Evolutionary conservation across 2,888 invertebrate species (phyloP), one percentile per base, ranked within the genome.

Genomic region (Pediacus dermestoides): DNA sequence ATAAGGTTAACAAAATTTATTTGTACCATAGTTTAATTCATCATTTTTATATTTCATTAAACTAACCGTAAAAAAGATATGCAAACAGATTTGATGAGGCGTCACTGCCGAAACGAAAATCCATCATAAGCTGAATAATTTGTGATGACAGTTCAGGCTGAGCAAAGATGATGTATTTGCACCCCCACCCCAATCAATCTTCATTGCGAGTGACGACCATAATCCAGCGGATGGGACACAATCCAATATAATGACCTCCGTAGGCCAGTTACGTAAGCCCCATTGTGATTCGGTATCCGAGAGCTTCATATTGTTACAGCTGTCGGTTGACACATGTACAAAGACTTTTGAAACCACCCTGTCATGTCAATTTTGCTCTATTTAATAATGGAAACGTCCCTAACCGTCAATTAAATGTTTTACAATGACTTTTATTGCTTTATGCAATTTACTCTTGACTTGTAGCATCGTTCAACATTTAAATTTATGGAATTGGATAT

Each of bases 101-200:
- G n/a, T n/a, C n/a, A n/a, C n/a, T n/a, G n/a, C n/a, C n/a, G 10
- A 25, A 25, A 8, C 28, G 41, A 32, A 43, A 57, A 66, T 64
- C 62, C 60, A 63, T 66, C 64, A 64, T 60, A 54, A 53, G 50
- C 50, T 57, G 58, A 56, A 66, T 66, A 66, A 64, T 64, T 66
- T 66, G 64, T 58, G 63, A 61, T 59, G 66, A 65, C 64, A 64
- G 60, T 53, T 53, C 57, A 53, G 54, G 55, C 53, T 52, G 55
- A 53, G 49, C 49, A 58, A 60, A 64, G 62, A 63, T 64, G 64
- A 64, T 61, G 60, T 64, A 66, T 63, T 55, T 53, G 51, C 53
- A 50, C 42, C 52, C 52, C 54, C 53, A 48, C 52, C 53, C 44
- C 51, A 55, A 63, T 64, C 64, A 64, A 64, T 64, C 64, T 64